phyloP scores from a whole-genome alignment of 2,797 vertebrate species.

The Discoglossus pictus region DNA sequence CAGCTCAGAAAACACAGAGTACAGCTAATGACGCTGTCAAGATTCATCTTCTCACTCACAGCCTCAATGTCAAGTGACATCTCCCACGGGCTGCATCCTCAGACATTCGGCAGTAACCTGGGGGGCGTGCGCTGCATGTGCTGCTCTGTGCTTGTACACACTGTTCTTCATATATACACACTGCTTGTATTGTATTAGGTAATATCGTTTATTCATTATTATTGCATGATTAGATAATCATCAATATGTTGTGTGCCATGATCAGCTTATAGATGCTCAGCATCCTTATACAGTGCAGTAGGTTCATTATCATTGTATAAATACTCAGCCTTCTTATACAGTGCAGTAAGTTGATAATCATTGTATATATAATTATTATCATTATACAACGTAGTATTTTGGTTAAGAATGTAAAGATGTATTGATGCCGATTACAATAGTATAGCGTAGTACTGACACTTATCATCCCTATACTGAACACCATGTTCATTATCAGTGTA shows the following conservation, averaged over 20 bases:
- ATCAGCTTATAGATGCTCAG: background rate
- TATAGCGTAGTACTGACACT: no score
- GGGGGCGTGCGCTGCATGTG: constrained; percentile 7
- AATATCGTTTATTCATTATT: no score
- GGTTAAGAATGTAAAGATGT: no score
- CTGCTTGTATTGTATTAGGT: no score
- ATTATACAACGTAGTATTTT: no score
- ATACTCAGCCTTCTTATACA: background rate
- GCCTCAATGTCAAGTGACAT: constrained; percentile 39
- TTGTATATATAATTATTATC: no score
- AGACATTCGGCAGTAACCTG: constrained; percentile 15
- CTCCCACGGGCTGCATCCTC: constrained; percentile 21
- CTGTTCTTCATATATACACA: no score
- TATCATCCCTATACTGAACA: no score
- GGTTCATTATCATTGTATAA: background rate
- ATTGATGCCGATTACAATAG: no score
- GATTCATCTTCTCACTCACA: constrained; percentile 39
- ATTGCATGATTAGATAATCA: no score
- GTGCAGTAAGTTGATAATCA: background rate
- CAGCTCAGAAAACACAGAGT: constrained; percentile 27
- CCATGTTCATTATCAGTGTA: no score
- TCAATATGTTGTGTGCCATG: background rate
- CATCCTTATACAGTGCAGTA: background rate
- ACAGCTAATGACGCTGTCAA: constrained; percentile 41
- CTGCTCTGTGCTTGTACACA: constrained; percentile 2